phyloP scores from a whole-genome alignment of 2,797 vertebrate genomes.

The Helarctos malayanus region DNA sequence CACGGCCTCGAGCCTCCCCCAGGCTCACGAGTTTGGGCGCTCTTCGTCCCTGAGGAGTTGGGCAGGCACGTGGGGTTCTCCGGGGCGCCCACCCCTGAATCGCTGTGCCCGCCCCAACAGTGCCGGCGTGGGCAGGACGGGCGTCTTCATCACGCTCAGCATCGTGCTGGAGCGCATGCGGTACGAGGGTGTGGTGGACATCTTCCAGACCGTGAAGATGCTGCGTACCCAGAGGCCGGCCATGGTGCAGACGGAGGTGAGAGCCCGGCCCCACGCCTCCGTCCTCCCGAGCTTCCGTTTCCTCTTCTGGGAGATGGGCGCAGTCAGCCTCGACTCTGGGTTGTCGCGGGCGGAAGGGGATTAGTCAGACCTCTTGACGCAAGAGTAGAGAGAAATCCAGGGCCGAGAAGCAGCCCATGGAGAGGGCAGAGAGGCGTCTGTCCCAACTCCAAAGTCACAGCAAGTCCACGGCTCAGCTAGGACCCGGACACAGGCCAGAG shows the following conservation, averaged over 20 bases:
- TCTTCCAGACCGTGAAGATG: constrained; percentile 99
- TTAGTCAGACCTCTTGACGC: fast-evolving
- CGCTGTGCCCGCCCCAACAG: constrained; percentile 82
- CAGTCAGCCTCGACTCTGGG: neutral
- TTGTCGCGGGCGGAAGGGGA: fast-evolving
- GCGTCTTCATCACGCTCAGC: constrained; percentile 98
- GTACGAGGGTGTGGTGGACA: constrained; percentile 98
- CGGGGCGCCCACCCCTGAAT: fast-evolving
- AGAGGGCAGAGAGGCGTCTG: fast-evolving
- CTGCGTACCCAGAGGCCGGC: constrained; percentile 98
- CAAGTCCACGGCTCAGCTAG: fast-evolving
- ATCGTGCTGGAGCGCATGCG: constrained; percentile 99
- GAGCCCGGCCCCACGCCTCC: neutral
- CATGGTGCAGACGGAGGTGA: constrained; percentile 99
- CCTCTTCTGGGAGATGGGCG: neutral
- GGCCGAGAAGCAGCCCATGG: fast-evolving
- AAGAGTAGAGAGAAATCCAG: neutral
- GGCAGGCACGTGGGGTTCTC: neutral
- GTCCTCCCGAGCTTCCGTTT: fast-evolving
- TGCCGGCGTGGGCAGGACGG: constrained; percentile 97
- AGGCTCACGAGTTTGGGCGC: fast-evolving
- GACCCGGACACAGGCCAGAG: fast-evolving
- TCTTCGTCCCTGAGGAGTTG: fast-evolving
- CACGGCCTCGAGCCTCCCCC: fast-evolving
- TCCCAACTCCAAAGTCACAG: fast-evolving